Base-by-base conservation (phyloP, 2,797 vertebrate genomes). In the Lophius americanus region DNA sequence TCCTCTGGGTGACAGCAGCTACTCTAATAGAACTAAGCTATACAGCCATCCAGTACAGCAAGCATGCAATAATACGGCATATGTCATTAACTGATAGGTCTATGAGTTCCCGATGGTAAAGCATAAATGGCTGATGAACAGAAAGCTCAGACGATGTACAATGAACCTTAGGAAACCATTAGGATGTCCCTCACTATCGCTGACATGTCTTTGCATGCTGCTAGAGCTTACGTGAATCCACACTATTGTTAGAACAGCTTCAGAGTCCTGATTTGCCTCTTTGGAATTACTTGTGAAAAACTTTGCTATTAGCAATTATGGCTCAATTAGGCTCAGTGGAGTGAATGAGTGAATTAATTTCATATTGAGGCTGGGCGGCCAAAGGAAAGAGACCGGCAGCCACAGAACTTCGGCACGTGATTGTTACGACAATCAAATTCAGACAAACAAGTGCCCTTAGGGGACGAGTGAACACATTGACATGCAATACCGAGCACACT, bases 311-410 rank as follows among this genome's bases (percentile, higher is more conserved):
- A 11, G 43, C 43, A 44, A 38, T 38, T 38, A 38, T 4, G 37
- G 63, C 61, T 79, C 70, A 67, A 74, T 82, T 59, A 68, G 57
- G 65, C 71, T 64, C 82, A 50, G 66, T 6, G 51, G 72, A 70
- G 36, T 74, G 58, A 58, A 77, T 70, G 74, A 78, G 64, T 51
- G 58, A 70, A 54, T 51, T 51, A 66, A 73, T 55, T 85, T 65
- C 84, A 83, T 78, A 81, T 85, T 83, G 73, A 85, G 75, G 75
- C 54, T 51, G 73, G 80, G 76, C 78, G 73, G 74, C 81, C 76
- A 76, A 67, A 60, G 61, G 80, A 73, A 64, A 75, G 32, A 70
- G 80, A 82, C 75, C 72, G 78, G 54, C 69, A 63, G 64, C 64
- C 76, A 60, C 6, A 35, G 85, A 60, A 84, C 52, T 44, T 60